Evolutionary conservation across 2,797 vertebrate species (phyloP).

Genomic region (Loriculus beryllinus): DNA sequence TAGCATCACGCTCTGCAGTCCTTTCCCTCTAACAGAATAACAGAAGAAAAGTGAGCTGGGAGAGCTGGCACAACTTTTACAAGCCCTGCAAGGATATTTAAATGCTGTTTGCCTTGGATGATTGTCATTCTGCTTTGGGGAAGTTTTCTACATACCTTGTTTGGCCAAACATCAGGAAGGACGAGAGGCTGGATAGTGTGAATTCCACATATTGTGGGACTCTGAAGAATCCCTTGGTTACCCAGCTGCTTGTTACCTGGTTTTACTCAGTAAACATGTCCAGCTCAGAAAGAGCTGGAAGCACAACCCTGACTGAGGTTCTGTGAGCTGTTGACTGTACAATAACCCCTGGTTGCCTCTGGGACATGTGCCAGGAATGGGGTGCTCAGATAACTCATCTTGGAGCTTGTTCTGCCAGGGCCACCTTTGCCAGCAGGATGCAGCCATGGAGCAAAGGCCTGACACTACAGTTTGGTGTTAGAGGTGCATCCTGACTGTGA

Average conservation of each 20-base stretch:
- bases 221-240: neutral
- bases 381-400: neutral
- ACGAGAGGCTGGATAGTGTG: neutral
- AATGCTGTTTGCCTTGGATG: neutral
- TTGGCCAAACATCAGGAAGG: neutral
- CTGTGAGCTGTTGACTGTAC: neutral
- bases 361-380: neutral
- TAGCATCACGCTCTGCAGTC: neutral
- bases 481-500: rapidly evolving
- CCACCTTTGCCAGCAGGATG: neutral
- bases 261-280: neutral
- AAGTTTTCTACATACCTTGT: neutral
- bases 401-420: neutral
- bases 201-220: neutral
- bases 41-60: neutral
- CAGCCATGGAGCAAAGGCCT: neutral
- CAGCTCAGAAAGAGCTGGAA: neutral
- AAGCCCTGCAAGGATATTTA: neutral
- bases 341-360: neutral
- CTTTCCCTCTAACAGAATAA: neutral
- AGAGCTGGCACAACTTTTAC: neutral
- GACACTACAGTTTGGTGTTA: neutral
- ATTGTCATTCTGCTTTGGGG: neutral
- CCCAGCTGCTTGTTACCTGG: neutral
- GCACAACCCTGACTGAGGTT: neutral